A percentile compares a stretch with the other conserved stretches of the same genome.
These are phyloP conservation scores for Lasiurus cinereus DNA, from an alignment of 2,113 vertebrate species.

Conservation along the genomic window DNA sequence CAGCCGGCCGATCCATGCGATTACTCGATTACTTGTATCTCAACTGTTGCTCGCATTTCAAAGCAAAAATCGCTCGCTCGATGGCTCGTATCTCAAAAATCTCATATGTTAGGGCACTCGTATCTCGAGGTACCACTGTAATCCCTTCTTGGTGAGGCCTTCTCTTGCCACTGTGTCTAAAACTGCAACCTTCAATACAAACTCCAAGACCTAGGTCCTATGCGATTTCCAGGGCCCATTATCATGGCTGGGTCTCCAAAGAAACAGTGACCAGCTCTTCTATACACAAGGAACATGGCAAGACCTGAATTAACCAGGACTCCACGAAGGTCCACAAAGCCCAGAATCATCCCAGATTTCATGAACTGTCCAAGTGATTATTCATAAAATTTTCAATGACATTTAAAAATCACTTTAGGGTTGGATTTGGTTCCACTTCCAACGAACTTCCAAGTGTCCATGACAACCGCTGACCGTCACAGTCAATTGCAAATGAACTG, in stretches of 20 bases:
- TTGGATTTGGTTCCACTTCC: slow-evolving; percentile 53
- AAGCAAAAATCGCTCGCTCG: no score
- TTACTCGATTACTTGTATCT: no score
- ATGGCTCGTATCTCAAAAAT: no score
- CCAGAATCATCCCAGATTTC: not conserved
- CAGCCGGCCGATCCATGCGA: no score
- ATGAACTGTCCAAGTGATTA: slow-evolving; percentile 3
- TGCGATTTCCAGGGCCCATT: not conserved
- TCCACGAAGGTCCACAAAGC: not conserved
- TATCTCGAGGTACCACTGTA: no score
- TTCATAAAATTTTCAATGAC: slow-evolving; percentile 19
- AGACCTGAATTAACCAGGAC: not conserved
- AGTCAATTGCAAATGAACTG: slow-evolving; percentile 19
- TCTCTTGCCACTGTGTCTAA: not conserved
- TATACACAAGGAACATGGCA: not conserved
- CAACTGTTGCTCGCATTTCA: no score
- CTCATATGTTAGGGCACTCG: no score
- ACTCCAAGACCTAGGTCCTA: not conserved
- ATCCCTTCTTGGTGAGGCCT: not conserved
- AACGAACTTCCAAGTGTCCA: not conserved
- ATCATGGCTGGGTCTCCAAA: not conserved
- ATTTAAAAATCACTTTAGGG: slow-evolving; percentile 48
- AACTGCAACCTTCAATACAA: not conserved
- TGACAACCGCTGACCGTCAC: not conserved
- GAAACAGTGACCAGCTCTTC: not conserved